A percentile compares a stretch with the other conserved stretches of the same genome.
Conservation (phyloP, 2,888 invertebrate species). For the Caenorhabditis becei region DNA sequence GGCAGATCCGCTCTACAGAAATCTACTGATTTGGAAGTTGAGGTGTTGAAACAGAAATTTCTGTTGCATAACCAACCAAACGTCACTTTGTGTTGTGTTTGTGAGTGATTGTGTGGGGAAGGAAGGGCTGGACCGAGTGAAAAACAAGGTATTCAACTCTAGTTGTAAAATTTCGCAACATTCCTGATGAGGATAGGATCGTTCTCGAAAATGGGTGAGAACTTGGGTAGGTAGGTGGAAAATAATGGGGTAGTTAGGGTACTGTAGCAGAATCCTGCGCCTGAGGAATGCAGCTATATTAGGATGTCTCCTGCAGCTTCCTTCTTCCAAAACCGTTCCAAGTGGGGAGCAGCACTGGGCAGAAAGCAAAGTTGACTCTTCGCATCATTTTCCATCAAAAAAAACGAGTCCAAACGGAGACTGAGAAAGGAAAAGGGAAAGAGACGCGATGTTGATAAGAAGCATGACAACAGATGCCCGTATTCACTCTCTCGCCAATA, state of each 20-base stretch:
- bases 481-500: slow-evolving; percentile 7
- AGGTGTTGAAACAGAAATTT: no score
- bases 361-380: slow-evolving; percentile 37
- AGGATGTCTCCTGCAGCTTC: slow-evolving; percentile 83
- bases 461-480: slow-evolving; percentile 11
- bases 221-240: no score
- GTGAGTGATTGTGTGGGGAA: neutral
- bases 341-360: neutral
- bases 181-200: slow-evolving; percentile 59
- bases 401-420: slow-evolving; percentile 12
- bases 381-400: slow-evolving; percentile 36
- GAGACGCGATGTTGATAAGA: slow-evolving; percentile 12
- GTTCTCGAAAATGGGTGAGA: slow-evolving; percentile 83
- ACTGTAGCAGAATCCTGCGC: no score
- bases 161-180: neutral
- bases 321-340: slow-evolving; percentile 84
- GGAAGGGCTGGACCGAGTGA: neutral
- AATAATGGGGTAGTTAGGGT: no score
- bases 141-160: neutral
- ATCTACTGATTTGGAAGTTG: no score
- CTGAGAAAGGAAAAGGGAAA: neutral
- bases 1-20: no score
- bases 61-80: neutral
- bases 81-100: neutral
- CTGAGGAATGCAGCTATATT: slow-evolving; percentile 82